A percentile compares a stretch with the other conserved stretches of the same genome.
Conservation (phyloP, 2,797 vertebrate genomes). For the Gephyroberyx darwinii region DNA sequence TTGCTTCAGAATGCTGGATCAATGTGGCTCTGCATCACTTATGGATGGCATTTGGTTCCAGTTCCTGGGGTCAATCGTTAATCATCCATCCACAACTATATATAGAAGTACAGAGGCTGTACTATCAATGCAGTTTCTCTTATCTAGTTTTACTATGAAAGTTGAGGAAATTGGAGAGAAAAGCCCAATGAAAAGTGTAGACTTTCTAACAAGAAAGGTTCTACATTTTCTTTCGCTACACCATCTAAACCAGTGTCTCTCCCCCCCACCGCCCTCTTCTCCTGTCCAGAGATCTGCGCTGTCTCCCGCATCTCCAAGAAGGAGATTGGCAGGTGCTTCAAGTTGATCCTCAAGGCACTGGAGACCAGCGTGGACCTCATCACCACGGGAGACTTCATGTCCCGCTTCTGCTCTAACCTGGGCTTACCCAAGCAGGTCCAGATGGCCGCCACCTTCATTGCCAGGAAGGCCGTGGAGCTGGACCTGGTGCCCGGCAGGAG, state of each 20-base stretch:
- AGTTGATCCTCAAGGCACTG: slow-evolving; percentile 92
- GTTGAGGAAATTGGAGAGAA: too few relatives aligned
- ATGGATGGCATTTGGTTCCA: too few relatives aligned
- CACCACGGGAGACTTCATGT: slow-evolving; percentile 99
- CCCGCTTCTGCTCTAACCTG: slow-evolving; percentile 94
- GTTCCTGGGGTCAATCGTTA: too few relatives aligned
- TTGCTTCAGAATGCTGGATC: too few relatives aligned
- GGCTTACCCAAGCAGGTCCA: slow-evolving; percentile 97
- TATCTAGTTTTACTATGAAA: too few relatives aligned
- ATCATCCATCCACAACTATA: too few relatives aligned
- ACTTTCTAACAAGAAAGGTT: too few relatives aligned
- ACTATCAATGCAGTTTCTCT: too few relatives aligned
- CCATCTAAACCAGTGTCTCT: neutral
- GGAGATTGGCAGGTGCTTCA: slow-evolving; percentile 98
- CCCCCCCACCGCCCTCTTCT: too few relatives aligned
- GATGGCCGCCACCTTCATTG: slow-evolving; percentile 97
- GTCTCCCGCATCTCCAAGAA: slow-evolving; percentile 99
- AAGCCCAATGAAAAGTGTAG: too few relatives aligned
- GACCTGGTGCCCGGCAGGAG: slow-evolving; percentile 97
- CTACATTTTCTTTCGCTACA: neutral
- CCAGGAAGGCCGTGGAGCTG: slow-evolving; percentile 94
- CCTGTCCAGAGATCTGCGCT: slow-evolving; percentile 92
- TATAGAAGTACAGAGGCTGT: too few relatives aligned
- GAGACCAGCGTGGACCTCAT: slow-evolving; percentile 99
- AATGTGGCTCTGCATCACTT: too few relatives aligned